Evolutionary conservation across 53 echinoderm and acorn worm genomes (phyloP), one percentile per base, ranked within the genome.

Genomic region (Henricia sp.): DNA sequence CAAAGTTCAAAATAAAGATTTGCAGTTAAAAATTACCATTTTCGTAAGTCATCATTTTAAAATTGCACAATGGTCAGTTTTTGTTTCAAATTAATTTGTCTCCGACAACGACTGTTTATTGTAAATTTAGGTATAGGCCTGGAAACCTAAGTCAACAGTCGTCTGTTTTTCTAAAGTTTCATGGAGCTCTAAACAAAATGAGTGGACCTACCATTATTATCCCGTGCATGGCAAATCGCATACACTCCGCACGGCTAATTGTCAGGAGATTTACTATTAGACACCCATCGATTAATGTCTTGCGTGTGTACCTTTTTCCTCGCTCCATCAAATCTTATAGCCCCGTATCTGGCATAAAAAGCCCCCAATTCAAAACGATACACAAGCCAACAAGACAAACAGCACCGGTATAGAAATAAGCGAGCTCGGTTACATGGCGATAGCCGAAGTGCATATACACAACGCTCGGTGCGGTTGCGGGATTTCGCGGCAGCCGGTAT

Each of bases 251-350:
- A 44, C 12, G 11, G 80, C 28, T 62, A 62, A 80, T 80, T 80
- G 80, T 63, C 64, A 40, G 17, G 38, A 36, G 64, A n/a, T n/a
- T n/a, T n/a, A n/a, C n/a, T n/a, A n/a, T 63, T 64, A 33, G 46
- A 64, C 30, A 25, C 24, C 42, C 80, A 80, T 80, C 80, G 46
- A 80, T 80, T 80, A 80, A 55, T 80, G 80, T 80, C 80, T 25
- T 20, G 20, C 41, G 23, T 48, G 16, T 12, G 62, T 13, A 60
- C 30, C 9, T 23, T 23, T 23, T 30, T 1, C 6, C 1, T 60
- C 33, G 8, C 32, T 10, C 62, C 35, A 20, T 19, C 9, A 53
- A 52, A 53, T 73, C 54, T 21, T 40, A 52, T 35, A 26, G 51
- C 34, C 53, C 50, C 46, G 17, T 64, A 9, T 12, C 52, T 17